A percentile compares a stretch with the other conserved stretches of the same genome.
phyloP scores from a whole-genome alignment of 1,140 invertebrate genomes.

The Cydia strobilella region DNA sequence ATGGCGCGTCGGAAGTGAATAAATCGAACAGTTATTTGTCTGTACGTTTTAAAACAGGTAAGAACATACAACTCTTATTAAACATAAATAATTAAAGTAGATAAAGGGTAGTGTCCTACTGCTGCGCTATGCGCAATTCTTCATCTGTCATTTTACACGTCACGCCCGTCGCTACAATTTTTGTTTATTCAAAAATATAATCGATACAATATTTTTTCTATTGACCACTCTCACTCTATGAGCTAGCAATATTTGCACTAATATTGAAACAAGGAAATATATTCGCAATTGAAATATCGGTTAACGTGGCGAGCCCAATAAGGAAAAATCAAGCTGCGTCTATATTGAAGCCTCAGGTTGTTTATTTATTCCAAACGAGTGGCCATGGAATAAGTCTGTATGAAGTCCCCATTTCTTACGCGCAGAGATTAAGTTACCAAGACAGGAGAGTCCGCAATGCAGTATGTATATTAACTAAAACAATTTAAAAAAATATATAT shows the following conservation, averaged over 20 bases:
- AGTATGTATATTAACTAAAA: too few species aligned
- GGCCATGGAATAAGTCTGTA: conserved; percentile 59
- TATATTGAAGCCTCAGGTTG: conserved; percentile 47
- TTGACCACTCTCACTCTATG: conserved; percentile 12
- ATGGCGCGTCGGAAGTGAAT: too few species aligned
- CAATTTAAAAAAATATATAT: too few species aligned
- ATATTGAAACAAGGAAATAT: conserved; percentile 36
- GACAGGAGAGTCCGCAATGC: not conserved
- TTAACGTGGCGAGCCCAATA: conserved; percentile 47
- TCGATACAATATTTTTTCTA: not conserved
- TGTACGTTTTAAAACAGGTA: too few species aligned
- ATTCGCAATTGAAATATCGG: conserved; percentile 52
- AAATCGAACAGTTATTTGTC: too few species aligned
- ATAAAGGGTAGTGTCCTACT: too few species aligned
- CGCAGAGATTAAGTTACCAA: conserved; percentile 29
- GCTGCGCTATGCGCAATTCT: too few species aligned
- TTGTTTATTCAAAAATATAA: not conserved
- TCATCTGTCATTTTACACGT: too few species aligned
- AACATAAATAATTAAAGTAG: too few species aligned
- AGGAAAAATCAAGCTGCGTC: conserved; percentile 54
- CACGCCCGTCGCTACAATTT: too few species aligned
- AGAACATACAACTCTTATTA: too few species aligned
- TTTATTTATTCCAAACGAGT: conserved; percentile 68
- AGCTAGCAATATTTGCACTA: conserved; percentile 20
- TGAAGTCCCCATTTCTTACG: conserved; percentile 45